These are phyloP conservation scores for Bujurquina vittata DNA, from an alignment of 2,113 vertebrate species.

Conservation along the genomic window DNA sequence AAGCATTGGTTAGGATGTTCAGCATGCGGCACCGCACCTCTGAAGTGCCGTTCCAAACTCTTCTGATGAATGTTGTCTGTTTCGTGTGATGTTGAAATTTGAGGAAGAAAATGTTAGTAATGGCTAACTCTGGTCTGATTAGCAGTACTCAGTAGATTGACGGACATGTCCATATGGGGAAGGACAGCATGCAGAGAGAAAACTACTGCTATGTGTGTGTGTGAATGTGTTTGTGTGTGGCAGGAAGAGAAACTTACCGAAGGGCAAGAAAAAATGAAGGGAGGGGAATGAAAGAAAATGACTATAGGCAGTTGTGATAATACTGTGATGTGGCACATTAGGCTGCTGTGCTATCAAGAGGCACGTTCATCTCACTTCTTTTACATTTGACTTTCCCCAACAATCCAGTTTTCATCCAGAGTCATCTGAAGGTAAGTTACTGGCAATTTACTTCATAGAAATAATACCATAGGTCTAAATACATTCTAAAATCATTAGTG, in stretches of 20 bases:
- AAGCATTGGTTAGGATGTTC: not conserved
- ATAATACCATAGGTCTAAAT: not conserved
- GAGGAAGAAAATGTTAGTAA: not conserved
- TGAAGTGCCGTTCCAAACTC: not conserved
- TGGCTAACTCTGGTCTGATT: not conserved
- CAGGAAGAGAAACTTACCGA: constrained; percentile 25
- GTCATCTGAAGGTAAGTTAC: constrained; percentile 39
- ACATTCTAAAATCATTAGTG: not conserved
- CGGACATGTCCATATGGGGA: not conserved
- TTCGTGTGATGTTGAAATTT: not conserved
- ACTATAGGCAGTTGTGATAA: not conserved
- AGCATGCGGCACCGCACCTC: not conserved
- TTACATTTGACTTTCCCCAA: not conserved
- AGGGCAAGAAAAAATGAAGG: constrained; percentile 2
- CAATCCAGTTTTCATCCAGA: not conserved
- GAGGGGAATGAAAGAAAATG: constrained; percentile 5
- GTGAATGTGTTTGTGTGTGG: not conserved
- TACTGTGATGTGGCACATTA: not conserved
- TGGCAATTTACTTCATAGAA: not conserved
- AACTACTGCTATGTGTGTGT: not conserved
- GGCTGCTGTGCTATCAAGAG: not conserved
- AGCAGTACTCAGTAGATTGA: constrained; percentile 9
- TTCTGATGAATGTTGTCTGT: not conserved
- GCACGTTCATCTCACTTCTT: not conserved
- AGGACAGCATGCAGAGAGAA: constrained; percentile 8